phyloP scores from a whole-genome alignment of 2,113 vertebrate species.

The Boulengeromyrus knoepffleri region DNA sequence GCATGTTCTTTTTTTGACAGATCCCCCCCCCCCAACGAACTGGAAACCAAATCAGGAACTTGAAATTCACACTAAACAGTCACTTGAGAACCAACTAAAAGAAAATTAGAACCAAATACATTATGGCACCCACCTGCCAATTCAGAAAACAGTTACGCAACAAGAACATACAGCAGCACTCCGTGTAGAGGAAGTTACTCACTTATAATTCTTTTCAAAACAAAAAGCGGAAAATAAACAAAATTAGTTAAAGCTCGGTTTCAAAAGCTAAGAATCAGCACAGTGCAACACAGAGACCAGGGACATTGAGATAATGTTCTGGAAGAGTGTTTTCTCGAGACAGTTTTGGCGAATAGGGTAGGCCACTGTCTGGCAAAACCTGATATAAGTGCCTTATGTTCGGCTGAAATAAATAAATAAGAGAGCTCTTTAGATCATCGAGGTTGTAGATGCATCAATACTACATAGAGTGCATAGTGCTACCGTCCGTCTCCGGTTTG shows the following conservation, averaged over 20 bases:
- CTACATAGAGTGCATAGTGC: conserved; percentile 21
- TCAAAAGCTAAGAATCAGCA: background rate
- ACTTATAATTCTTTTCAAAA: background rate
- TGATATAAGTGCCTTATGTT: background rate
- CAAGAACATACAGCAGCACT: background rate
- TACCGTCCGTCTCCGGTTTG: conserved; percentile 31
- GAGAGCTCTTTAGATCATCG: background rate
- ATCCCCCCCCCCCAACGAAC: background rate
- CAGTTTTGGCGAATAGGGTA: background rate
- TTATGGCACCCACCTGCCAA: background rate
- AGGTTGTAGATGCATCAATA: conserved; percentile 28
- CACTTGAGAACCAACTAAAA: background rate
- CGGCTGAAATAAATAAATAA: background rate
- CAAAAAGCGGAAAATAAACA: background rate
- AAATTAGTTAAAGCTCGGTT: background rate
- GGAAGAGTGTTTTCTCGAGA: background rate
- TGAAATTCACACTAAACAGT: background rate
- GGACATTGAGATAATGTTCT: background rate
- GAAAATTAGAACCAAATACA: background rate
- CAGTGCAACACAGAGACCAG: background rate
- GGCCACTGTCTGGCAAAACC: background rate
- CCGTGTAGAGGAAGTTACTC: background rate
- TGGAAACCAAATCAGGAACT: background rate
- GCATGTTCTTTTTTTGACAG: background rate
- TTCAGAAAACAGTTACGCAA: background rate